Conservation (phyloP, 64 coral and sea anemone species). For the Montipora capricornis region DNA sequence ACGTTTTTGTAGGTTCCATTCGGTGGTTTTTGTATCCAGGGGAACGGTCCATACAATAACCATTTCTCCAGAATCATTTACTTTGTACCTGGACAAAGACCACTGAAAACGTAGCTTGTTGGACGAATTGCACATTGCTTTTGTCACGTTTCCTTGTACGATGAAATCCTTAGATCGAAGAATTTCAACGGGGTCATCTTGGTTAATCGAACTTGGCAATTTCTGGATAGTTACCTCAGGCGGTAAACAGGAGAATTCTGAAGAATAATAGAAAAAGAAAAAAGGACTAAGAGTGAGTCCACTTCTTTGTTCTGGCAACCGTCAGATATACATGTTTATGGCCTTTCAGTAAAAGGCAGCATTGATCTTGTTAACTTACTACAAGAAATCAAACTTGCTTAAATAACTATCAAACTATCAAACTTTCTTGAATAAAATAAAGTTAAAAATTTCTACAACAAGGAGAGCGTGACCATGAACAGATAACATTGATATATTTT, state of each 20-base stretch:
- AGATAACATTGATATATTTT: too few species aligned
- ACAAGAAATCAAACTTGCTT: too few species aligned
- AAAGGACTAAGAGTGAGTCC: too few species aligned
- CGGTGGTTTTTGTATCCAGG: background rate
- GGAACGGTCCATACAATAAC: background rate
- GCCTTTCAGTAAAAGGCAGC: too few species aligned
- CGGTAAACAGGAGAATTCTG: slow-evolving; percentile 19
- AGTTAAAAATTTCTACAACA: too few species aligned
- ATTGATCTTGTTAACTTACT: too few species aligned
- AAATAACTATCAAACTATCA: too few species aligned
- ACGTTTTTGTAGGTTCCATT: slow-evolving; percentile 64
- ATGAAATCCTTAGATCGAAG: slow-evolving; percentile 38
- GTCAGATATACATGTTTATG: too few species aligned
- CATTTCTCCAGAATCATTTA: background rate
- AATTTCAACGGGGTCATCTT: background rate
- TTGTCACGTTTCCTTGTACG: slow-evolving; percentile 9
- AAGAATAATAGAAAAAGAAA: background rate
- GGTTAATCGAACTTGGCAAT: background rate
- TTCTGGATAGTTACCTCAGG: slow-evolving; percentile 6
- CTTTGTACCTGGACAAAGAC: background rate
- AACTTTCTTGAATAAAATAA: too few species aligned
- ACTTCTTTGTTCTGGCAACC: too few species aligned
- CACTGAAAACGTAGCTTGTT: slow-evolving; percentile 18
- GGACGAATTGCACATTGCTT: slow-evolving; percentile 10
- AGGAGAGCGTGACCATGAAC: too few species aligned